Evolutionary conservation across 2,797 vertebrate species (phyloP).

Genomic region (Capromys pilorides): DNA sequence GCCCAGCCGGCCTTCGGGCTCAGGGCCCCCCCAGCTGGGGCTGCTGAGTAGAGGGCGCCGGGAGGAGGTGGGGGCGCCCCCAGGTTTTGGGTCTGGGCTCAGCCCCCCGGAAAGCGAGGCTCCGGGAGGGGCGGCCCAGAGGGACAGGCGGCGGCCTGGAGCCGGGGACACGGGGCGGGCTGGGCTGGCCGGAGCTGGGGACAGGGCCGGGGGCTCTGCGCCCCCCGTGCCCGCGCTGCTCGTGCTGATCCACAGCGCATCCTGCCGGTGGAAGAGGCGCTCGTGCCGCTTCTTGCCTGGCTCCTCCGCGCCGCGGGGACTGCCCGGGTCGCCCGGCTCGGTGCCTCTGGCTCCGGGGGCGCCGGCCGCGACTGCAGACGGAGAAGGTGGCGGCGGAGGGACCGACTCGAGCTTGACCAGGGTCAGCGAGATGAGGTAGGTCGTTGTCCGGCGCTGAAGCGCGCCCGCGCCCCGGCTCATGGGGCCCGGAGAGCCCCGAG

Average conservation of each 20-base stretch:
- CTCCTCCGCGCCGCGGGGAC: slow-evolving; percentile 81
- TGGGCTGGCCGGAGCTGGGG: slow-evolving; percentile 78
- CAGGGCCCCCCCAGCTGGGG: slow-evolving; percentile 82
- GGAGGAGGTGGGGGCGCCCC: slow-evolving; percentile 70
- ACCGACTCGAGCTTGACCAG: slow-evolving; percentile 97
- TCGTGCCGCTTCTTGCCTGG: slow-evolving; percentile 84
- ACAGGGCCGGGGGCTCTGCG: slow-evolving; percentile 74
- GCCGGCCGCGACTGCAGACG: slow-evolving; percentile 81
- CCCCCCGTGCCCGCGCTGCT: slow-evolving; percentile 79
- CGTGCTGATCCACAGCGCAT: slow-evolving; percentile 87
- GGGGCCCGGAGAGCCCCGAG: slow-evolving; percentile 87
- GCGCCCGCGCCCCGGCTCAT: slow-evolving; percentile 92
- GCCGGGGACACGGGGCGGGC: slow-evolving; percentile 77
- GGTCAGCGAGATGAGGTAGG: slow-evolving; percentile 98
- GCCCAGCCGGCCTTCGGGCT: slow-evolving; percentile 69
- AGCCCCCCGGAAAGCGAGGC: slow-evolving; percentile 71
- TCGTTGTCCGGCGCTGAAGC: slow-evolving; percentile 94
- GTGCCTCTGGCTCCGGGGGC: slow-evolving; percentile 67
- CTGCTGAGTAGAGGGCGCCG: slow-evolving; percentile 81
- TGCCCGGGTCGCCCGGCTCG: slow-evolving; percentile 82
- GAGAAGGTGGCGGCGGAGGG: slow-evolving; percentile 79
- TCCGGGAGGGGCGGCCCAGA: slow-evolving; percentile 73
- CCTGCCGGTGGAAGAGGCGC: slow-evolving; percentile 86
- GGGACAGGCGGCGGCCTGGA: slow-evolving; percentile 76
- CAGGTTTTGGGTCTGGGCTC: slow-evolving; percentile 75